Evolutionary conservation across 2,113 vertebrate species (phyloP), one percentile per base, ranked within the genome.

Genomic region (Isurus oxyrinchus): DNA sequence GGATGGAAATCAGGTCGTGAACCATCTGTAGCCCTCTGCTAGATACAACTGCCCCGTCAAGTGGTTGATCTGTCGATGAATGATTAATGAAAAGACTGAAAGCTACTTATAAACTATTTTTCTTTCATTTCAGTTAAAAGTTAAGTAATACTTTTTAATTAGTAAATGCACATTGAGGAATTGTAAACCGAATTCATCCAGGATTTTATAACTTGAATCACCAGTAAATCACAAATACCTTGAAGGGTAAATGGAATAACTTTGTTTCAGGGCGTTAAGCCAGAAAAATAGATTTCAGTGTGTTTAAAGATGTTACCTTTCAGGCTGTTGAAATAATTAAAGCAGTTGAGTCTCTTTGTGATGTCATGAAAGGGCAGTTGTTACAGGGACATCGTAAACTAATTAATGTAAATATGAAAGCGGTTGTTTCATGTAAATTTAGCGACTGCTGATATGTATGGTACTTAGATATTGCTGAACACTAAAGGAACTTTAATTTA

Each of bases 311-410:
- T 25, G 63, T 69, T 63, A 87, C 49, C 25, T 55, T 55, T n/a
- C 57, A n/a, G 25, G 55, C 87, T 95, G 93, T 44, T 95, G 59
- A 95, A 44, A 44, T 44, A 55, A 40, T 94, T n/a, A 94, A 95
- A 55, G 44, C 49, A 95, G 94, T 95, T 95, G 67, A 95, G 13
- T 7, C 27, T 14, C 67, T 95, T 95, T 95, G 67, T 95, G 94
- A 95, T 95, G 94, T 95, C 66, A 95, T 95, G 67, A 95, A 72
- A 72, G 94, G 40, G 11, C 10, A 35, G 61, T 95, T 95, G 94
- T 95, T 69, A 72, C 11, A 95, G 44, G 53, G 14, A 53, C 66
- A 53, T 55, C 10, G 23, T 67, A 21, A 69, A 69, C 14, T 95
- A 72, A 31, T 76, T 95, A 72, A 31, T 76, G 66, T 72, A 95